Base-by-base conservation (phyloP, 2,888 invertebrate genomes). In the Baronia brevicornis region DNA sequence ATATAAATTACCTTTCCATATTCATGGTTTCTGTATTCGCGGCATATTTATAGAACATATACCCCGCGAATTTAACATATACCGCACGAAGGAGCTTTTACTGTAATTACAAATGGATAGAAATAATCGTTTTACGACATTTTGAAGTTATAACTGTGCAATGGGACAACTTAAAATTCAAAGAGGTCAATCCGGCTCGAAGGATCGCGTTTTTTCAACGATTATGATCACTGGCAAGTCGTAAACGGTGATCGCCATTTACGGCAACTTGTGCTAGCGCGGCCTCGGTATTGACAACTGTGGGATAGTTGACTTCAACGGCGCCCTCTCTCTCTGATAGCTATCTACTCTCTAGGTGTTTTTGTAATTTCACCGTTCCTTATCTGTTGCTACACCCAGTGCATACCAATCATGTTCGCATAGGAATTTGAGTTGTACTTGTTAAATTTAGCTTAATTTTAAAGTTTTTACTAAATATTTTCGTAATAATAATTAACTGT, bases 181-280 rank as follows among this genome's bases (percentile, higher is more conserved):
- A 65, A 62, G 65, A 61, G 80, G 80, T 78, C 71, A 78, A 72
- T 82, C 80, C 79, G 79, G 70, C 58, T 73, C 53, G 60, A 54
- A 61, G 67, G 61, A 62, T 58, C 60, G 60, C 67, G 70, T 79
- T 80, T 82, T 80, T 78, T 74, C 67, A 59, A 44, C 56, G 74
- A 74, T 70, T 71, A 73, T 71, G 68, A 78, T 74, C 70, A 60
- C 51, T 50, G 51, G 50, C 56, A 59, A 54, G 65, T 66, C 43
- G 59, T 54, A 54, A 60, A 60, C 58, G 56, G 55, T 60, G 58
- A 49, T 58, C 51, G 51, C 82, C 82, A 60, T 82, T 62, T 82
- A 82, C 52, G 82, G 80, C 52, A 82, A 66, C 74, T 62, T 71
- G 80, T 46, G 54, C 62, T 49, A 39, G 60, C 53, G 48, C 59